phyloP scores from a whole-genome alignment of 2,797 vertebrate species.

The Microctenopoma lineatum region DNA sequence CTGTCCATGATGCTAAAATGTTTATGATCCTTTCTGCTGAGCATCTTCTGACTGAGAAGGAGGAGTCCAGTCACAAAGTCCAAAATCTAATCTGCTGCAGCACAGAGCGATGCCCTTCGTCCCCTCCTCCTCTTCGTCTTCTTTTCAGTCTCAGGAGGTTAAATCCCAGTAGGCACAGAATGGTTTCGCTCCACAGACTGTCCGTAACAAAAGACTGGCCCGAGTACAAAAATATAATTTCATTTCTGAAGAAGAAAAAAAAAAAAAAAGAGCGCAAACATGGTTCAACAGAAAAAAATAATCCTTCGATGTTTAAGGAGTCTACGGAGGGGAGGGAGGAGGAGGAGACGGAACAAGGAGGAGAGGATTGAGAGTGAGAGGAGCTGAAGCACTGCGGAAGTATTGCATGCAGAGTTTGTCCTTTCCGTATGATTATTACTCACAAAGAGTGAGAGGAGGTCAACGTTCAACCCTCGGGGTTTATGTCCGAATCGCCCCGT shows the following conservation, averaged over 20 bases:
- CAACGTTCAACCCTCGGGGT: constrained; percentile 23
- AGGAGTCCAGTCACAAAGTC: constrained; percentile 32
- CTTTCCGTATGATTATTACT: constrained; percentile 46
- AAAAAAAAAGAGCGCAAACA: constrained; percentile 54
- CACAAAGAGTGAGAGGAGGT: constrained; percentile 37
- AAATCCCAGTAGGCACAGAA: constrained; percentile 88
- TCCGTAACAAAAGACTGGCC: constrained; percentile 82
- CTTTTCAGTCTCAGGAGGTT: constrained; percentile 55
- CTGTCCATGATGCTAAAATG: constrained; percentile 34
- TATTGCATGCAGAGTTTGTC: constrained; percentile 69
- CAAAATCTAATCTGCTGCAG: constrained; percentile 17
- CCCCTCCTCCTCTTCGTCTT: constrained; percentile 32
- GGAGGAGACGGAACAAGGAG: constrained; percentile 15
- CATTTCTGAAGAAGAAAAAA: constrained; percentile 52
- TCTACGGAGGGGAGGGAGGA: constrained; percentile 34
- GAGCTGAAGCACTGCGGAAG: constrained; percentile 64
- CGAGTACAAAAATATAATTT: constrained; percentile 85
- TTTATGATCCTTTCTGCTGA: constrained; percentile 16
- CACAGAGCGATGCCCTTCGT: constrained; percentile 52
- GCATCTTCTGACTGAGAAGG: constrained; percentile 39
- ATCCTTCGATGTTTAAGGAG: constrained; percentile 75
- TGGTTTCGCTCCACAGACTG: constrained; percentile 82
- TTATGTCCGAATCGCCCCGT: constrained; percentile 88
- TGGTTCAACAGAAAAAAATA: constrained; percentile 66
- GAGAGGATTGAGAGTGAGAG: constrained; percentile 25